Conservation (phyloP, 2,888 invertebrate genomes). For the Sinelater perroti region DNA sequence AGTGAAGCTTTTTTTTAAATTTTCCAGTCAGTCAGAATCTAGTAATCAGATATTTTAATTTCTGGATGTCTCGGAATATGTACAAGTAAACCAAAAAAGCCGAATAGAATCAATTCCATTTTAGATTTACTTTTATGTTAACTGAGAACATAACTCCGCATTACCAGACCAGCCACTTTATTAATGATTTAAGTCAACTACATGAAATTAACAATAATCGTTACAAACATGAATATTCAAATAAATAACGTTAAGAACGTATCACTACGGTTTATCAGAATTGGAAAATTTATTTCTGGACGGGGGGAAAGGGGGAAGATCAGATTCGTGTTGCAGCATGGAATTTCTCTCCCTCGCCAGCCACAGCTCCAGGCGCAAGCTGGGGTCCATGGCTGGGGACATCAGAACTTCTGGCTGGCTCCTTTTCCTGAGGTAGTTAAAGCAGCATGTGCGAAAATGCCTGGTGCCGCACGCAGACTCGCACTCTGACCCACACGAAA, state of each 20-base stretch:
- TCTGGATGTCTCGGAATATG: no score
- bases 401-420: conserved; percentile 52
- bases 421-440: conserved; percentile 74
- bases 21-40: no score
- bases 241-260: background rate
- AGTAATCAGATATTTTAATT: no score
- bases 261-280: conserved; percentile 14
- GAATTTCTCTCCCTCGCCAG: conserved; percentile 54
- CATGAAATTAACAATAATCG: background rate
- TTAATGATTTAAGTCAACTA: background rate
- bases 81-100: no score
- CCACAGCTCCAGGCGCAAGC: conserved; percentile 56
- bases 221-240: background rate
- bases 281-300: conserved; percentile 12
- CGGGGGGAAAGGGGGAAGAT: background rate
- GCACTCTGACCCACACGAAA: conserved; percentile 75
- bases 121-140: no score
- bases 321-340: conserved; percentile 15
- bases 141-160: no score
- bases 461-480: conserved; percentile 73
- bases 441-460: conserved; percentile 76
- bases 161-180: conserved; percentile 5
- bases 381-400: conserved; percentile 53
- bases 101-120: no score
- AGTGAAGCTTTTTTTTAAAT: no score